Evolutionary conservation across 2,113 vertebrate species (phyloP), one percentile per base, ranked within the genome.

Genomic region (Burhinus oedicnemus): DNA sequence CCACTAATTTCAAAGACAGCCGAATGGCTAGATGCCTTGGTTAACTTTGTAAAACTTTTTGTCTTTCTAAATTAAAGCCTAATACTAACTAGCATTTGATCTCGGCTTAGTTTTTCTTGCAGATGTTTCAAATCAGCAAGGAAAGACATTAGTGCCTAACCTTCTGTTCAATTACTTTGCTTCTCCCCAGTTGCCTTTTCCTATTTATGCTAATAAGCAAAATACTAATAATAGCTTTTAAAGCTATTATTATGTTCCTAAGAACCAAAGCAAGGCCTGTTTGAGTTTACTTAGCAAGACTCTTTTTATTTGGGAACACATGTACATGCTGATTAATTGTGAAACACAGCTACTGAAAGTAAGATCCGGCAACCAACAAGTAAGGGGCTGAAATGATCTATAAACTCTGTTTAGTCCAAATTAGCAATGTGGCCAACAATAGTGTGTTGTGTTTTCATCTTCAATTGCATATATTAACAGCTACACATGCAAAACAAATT

Each of bases 391-490:
- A 96, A 96, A 87, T 30, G 49, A 54, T 93, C 89, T 97, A 91
- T 95, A 97, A 97, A 91, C 65, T 95, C 71, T 89, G 74, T 58
- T 97, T 97, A 97, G 90, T 87, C 62, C 89, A 97, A 97, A 97
- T 98, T 95, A 98, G 57, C 44, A 88, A 68, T 1, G 6, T 65
- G 74, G 90, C 75, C 85, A 95, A 95, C 79, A 97, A 84, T 89
- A 95, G 62, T 29, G 29, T 76, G 74, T 64, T 97, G 84, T 94
- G 87, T 75, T 98, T 97, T 97, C 51, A 27, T 89, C 95, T 95
- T 97, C 94, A 95, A 83, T 93, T 88, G 92, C 78, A 95, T 92
- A 54, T 96, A 98, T 98, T 98, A 98, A 97, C 93, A 95, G 70
- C 51, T 84, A 92, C 23, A 27, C 72, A 87, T 87, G 79, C 94